Conservation (phyloP, 2,888 invertebrate genomes). For the Kuschelorhynchus macadamiae region DNA sequence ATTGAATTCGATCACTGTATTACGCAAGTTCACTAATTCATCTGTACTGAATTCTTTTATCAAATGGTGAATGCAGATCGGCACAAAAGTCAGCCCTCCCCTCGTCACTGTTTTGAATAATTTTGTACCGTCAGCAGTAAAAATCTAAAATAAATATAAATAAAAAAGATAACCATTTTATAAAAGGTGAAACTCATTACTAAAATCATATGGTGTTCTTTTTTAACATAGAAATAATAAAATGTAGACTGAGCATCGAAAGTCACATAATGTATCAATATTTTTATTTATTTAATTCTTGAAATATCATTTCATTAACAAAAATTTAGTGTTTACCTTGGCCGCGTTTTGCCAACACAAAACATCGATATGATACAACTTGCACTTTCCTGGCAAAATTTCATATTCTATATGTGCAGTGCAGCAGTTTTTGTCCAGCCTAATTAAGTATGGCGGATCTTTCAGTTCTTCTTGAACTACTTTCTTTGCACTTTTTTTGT, state of each 20-base stretch:
- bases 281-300: too few species aligned
- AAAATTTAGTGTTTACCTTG: too few species aligned
- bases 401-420: slow-evolving; percentile 56
- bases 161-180: too few species aligned
- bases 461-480: not conserved
- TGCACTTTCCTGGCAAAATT: slow-evolving; percentile 52
- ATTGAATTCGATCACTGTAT: slow-evolving; percentile 52
- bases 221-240: too few species aligned
- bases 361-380: slow-evolving; percentile 54
- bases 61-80: slow-evolving; percentile 55
- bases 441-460: slow-evolving; percentile 37
- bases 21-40: slow-evolving; percentile 51
- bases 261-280: too few species aligned
- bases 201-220: too few species aligned
- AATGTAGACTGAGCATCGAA: too few species aligned
- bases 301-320: too few species aligned
- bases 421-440: slow-evolving; percentile 46
- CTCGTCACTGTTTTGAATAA: slow-evolving; percentile 51
- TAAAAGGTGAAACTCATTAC: too few species aligned
- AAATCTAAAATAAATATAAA: slow-evolving; percentile 43
- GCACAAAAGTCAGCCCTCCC: slow-evolving; percentile 54
- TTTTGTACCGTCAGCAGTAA: slow-evolving; percentile 47
- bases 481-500: slow-evolving; percentile 1
- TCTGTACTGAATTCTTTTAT: slow-evolving; percentile 48
- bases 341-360: slow-evolving; percentile 56